A percentile compares a stretch with the other conserved stretches of the same genome.
These are phyloP conservation scores for Lucilia cuprina DNA, from an alignment of 1,140 invertebrate species.

Conservation along the genomic window DNA sequence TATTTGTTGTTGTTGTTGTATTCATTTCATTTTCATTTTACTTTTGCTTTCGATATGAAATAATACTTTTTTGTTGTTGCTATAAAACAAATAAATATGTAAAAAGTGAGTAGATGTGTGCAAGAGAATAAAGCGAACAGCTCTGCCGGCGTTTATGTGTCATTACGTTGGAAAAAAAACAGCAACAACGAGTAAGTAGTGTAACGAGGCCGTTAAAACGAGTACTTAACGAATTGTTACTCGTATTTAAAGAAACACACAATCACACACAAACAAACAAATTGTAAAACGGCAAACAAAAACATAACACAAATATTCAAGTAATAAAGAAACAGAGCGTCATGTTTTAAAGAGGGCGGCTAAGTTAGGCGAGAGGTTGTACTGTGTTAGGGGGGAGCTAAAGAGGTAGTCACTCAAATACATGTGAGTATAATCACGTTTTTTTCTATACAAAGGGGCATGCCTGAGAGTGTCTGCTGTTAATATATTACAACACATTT, in stretches of 20 bases:
- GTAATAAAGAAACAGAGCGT: background rate
- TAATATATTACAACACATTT: no score
- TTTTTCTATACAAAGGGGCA: constrained; percentile 10
- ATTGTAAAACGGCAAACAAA: background rate
- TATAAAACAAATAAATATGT: no score
- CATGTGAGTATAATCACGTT: constrained; percentile 19
- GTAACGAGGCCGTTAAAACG: constrained; percentile 29
- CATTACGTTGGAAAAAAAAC: background rate
- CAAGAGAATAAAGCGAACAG: background rate
- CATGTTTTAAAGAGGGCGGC: background rate
- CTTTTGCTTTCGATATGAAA: constrained; percentile 63
- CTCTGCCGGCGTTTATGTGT: constrained; percentile 13
- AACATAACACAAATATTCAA: background rate
- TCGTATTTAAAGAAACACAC: background rate
- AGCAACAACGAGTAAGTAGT: background rate
- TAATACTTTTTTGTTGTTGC: constrained; percentile 47
- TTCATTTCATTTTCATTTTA: constrained; percentile 40
- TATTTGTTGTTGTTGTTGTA: background rate
- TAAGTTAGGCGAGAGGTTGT: background rate
- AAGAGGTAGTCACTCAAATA: background rate
- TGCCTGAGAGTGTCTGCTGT: background rate
- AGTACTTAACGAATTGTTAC: constrained; percentile 19
- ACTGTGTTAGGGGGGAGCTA: background rate
- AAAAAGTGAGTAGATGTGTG: no score
- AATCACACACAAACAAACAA: background rate